phyloP scores from a whole-genome alignment of 2,113 vertebrate genomes.

The Phylloscopus trochilus region DNA sequence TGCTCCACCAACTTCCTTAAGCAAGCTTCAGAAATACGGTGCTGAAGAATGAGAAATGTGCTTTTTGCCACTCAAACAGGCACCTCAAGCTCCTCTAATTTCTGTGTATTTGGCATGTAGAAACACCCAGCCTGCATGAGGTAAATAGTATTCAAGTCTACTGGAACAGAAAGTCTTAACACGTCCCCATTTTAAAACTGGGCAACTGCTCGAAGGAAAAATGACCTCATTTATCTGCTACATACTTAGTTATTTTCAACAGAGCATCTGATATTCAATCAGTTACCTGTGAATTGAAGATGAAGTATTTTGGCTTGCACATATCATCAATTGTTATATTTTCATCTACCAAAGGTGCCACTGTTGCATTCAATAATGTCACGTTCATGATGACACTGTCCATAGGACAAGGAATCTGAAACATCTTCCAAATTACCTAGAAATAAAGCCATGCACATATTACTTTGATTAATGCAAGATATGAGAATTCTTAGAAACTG shows the following conservation, averaged over 20 bases:
- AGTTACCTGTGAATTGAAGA: constrained; percentile 92
- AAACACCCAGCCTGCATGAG: background rate
- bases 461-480: background rate
- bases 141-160: background rate
- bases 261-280: background rate
- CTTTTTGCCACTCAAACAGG: background rate
- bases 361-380: constrained; percentile 69
- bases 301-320: constrained; percentile 90
- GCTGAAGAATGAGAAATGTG: background rate
- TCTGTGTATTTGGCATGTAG: background rate
- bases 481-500: background rate
- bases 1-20: background rate
- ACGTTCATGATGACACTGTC: constrained; percentile 61
- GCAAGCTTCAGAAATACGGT: background rate
- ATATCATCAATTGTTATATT: constrained; percentile 70
- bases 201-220: background rate
- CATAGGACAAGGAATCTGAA: constrained; percentile 86
- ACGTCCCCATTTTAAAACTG: background rate
- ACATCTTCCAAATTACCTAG: constrained; percentile 97
- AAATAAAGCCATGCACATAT: background rate
- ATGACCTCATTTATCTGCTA: background rate
- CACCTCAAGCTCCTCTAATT: background rate
- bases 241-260: background rate
- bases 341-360: background rate
- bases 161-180: background rate